These are phyloP conservation scores for Trialeurodes vaporariorum DNA, from an alignment of 1,140 invertebrate species.

Conservation along the genomic window DNA sequence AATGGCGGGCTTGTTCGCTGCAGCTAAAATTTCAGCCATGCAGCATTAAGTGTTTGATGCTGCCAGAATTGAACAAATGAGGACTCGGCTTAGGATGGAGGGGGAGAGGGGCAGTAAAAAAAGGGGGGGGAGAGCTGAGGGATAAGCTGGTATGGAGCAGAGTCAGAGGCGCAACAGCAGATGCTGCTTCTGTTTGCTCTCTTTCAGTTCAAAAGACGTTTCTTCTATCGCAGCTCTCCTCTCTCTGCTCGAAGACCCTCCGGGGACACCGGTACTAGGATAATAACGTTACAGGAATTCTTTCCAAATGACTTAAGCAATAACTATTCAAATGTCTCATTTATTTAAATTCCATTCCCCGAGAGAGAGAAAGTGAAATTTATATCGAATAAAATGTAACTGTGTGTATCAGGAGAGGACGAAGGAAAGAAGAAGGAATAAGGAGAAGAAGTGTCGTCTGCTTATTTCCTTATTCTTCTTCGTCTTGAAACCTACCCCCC, in stretches of 20 bases:
- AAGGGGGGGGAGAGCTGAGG: not conserved
- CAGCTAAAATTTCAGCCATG: not conserved
- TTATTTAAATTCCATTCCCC: not conserved
- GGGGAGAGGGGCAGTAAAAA: not conserved
- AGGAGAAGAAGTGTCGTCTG: too few relatives aligned
- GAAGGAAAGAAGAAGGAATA: too few relatives aligned
- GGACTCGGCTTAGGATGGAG: not conserved
- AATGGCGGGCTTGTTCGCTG: too few relatives aligned
- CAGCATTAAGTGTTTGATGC: not conserved
- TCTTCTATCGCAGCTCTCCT: too few relatives aligned
- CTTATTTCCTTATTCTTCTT: too few relatives aligned
- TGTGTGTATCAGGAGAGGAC: too few relatives aligned
- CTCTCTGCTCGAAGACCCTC: not conserved
- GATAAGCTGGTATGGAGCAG: too few relatives aligned
- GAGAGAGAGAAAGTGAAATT: not conserved
- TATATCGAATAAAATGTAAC: not conserved
- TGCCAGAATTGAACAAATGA: not conserved
- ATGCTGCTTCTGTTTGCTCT: not conserved
- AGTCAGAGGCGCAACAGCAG: too few relatives aligned
- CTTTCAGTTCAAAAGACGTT: not conserved
- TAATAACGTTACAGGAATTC: not conserved
- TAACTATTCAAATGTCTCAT: constrained; percentile 1
- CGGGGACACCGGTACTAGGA: not conserved
- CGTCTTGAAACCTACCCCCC: too few relatives aligned
- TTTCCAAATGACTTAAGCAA: not conserved